A percentile compares a stretch with the other conserved stretches of the same genome.
Conservation (phyloP, 1,140 invertebrate species). For the Danaus plexippus region DNA sequence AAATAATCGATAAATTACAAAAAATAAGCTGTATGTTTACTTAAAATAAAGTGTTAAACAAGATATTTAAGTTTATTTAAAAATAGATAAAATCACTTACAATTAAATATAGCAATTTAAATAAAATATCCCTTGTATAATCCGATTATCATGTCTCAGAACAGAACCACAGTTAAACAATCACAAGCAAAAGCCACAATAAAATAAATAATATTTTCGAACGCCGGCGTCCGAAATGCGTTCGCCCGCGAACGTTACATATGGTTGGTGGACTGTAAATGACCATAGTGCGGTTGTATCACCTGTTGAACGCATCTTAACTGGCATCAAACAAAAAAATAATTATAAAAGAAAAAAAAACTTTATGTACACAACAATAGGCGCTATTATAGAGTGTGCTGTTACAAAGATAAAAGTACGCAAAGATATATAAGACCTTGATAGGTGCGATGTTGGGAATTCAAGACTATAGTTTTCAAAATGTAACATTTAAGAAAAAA, state of each 20-base stretch:
- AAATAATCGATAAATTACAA: too few species aligned
- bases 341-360: too few species aligned
- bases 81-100: conserved; percentile 14
- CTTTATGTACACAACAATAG: too few species aligned
- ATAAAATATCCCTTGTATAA: conserved; percentile 4
- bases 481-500: too few species aligned
- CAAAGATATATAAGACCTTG: too few species aligned
- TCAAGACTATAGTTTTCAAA: too few species aligned
- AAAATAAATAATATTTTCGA: conserved; percentile 25
- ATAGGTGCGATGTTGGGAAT: too few species aligned
- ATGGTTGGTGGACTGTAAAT: conserved; percentile 45
- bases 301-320: conserved; percentile 33
- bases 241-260: conserved; percentile 40
- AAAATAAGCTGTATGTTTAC: too few species aligned
- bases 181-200: conserved; percentile 10
- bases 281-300: conserved; percentile 36
- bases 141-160: conserved; percentile 4
- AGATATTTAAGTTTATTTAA: too few species aligned
- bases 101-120: conserved; percentile 4
- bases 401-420: too few species aligned
- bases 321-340: conserved; percentile 13
- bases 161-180: conserved; percentile 8
- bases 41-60: too few species aligned
- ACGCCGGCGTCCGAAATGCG: conserved; percentile 31
- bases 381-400: too few species aligned